phyloP scores from a whole-genome alignment of 2,888 invertebrate genomes.

The Adelognathus sp. region DNA sequence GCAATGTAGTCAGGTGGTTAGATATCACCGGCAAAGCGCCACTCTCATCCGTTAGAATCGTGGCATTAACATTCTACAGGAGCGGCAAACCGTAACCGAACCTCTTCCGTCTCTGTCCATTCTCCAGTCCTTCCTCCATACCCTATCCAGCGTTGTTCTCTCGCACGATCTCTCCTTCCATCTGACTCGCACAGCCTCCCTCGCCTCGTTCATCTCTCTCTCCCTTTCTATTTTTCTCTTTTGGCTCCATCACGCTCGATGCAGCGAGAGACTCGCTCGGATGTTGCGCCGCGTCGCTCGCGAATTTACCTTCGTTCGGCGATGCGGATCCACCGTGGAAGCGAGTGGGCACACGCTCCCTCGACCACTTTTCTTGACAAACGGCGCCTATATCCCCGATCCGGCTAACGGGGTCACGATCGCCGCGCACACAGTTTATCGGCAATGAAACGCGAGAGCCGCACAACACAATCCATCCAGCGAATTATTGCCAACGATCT shows the following conservation, averaged over 20 bases:
- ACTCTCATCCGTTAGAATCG: conserved; percentile 63
- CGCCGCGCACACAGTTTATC: conserved; percentile 38
- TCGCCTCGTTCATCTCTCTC: neutral
- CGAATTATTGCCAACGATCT: conserved; percentile 41
- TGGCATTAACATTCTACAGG: conserved; percentile 62
- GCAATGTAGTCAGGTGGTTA: conserved; percentile 58
- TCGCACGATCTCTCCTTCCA: conserved; percentile 37
- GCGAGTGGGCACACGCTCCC: conserved; percentile 5
- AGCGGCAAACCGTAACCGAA: conserved; percentile 62
- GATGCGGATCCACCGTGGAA: conserved; percentile 43
- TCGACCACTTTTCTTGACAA: conserved; percentile 43
- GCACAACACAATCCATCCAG: conserved; percentile 10
- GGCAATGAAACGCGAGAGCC: conserved; percentile 26
- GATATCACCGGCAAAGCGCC: conserved; percentile 57
- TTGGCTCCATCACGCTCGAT: conserved; percentile 24
- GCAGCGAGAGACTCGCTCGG: conserved; percentile 27
- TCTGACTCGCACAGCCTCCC: conserved; percentile 32
- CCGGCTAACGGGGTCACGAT: conserved; percentile 51
- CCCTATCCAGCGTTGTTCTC: conserved; percentile 31
- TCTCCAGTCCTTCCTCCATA: conserved; percentile 30
- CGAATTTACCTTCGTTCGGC: conserved; percentile 72
- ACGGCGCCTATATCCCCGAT: conserved; percentile 33
- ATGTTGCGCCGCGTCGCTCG: conserved; percentile 67
- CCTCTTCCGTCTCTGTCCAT: conserved; percentile 34
- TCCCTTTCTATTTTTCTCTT: conserved; percentile 23